phyloP scores from a whole-genome alignment of 2,113 vertebrate genomes.

The Microcebus murinus region DNA sequence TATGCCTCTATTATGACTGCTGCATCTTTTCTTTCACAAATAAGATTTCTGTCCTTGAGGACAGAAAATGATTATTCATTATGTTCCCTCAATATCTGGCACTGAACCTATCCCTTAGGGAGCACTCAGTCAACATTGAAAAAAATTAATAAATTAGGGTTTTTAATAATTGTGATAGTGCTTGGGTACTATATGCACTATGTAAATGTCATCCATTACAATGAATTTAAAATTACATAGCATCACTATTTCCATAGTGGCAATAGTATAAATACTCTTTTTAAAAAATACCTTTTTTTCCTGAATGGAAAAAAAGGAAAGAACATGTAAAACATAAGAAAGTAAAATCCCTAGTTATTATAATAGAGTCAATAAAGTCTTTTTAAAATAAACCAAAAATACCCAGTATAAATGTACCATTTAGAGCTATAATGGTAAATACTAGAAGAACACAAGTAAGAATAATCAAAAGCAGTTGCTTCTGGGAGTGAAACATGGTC shows the following conservation, averaged over 20 bases:
- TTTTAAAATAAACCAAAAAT: background rate
- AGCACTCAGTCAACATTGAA: background rate
- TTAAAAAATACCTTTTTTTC: background rate
- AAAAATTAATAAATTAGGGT: background rate
- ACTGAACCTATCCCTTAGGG: background rate
- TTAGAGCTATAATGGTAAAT: background rate
- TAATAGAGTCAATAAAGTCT: background rate
- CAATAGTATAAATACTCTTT: background rate
- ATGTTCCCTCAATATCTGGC: background rate
- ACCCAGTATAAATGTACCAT: background rate
- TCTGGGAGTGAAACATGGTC: background rate
- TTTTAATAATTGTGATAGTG: background rate
- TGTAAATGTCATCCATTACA: background rate
- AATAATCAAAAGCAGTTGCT: constrained; percentile 4
- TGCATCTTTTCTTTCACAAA: background rate
- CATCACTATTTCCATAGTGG: background rate
- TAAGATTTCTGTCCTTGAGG: background rate
- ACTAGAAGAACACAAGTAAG: background rate
- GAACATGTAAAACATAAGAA: background rate
- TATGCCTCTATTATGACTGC: background rate
- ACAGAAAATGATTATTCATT: background rate
- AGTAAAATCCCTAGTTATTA: background rate
- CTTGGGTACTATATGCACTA: background rate
- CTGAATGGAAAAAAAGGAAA: background rate
- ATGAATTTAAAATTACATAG: background rate